Conservation (phyloP, 2,113 vertebrate genomes). For the Stictonetta naevosa region DNA sequence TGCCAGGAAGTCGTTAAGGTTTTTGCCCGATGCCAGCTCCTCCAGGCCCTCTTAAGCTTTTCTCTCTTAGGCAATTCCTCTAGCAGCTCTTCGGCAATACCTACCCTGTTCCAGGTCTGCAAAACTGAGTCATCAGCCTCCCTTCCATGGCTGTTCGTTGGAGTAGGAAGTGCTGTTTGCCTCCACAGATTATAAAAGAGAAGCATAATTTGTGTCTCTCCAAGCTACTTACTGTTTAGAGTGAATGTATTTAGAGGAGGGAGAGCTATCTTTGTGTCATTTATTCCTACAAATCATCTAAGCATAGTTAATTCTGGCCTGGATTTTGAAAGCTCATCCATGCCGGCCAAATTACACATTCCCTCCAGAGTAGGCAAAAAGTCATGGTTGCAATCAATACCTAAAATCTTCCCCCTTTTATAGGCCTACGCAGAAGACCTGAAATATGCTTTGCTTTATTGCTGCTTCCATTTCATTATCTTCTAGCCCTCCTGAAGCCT, state of each 20-base stretch:
- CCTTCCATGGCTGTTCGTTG: background rate
- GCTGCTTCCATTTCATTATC: background rate
- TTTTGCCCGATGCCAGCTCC: background rate
- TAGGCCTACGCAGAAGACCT: background rate
- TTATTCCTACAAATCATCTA: background rate
- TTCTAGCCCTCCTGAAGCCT: background rate
- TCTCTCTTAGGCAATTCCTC: background rate
- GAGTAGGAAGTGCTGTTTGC: background rate
- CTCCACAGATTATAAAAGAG: background rate
- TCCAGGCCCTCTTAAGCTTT: background rate
- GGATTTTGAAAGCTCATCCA: background rate
- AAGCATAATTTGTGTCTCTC: background rate
- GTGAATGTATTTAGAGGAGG: background rate
- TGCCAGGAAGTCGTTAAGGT: background rate
- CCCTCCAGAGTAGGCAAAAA: background rate
- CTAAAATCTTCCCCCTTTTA: background rate
- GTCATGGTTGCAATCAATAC: background rate
- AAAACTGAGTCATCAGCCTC: background rate
- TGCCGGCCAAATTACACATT: background rate
- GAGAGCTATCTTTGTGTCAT: background rate
- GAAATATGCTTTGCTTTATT: background rate
- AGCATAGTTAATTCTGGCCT: background rate
- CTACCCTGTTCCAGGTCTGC: background rate
- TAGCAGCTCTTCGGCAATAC: background rate
- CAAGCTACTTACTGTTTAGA: background rate